Conservation (phyloP, 2,888 invertebrate genomes). For the Metopia argyrocephala region DNA sequence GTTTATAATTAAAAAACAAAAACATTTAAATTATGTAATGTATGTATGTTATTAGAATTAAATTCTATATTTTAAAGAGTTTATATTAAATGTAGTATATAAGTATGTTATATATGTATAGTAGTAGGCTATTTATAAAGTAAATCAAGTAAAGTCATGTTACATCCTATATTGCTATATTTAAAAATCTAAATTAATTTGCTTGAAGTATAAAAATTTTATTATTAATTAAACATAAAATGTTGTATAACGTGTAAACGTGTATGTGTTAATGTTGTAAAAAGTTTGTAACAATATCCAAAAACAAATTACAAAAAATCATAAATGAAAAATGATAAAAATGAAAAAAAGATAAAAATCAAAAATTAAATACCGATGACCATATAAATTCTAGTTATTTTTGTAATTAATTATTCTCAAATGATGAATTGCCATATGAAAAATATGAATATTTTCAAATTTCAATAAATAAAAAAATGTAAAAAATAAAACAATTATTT, state of each 20-base stretch:
- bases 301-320: conserved; percentile 14
- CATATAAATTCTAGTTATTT: conserved; percentile 61
- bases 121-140: conserved; percentile 6
- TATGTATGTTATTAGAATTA: conserved; percentile 13
- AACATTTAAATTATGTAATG: background rate
- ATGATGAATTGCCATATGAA: conserved; percentile 64
- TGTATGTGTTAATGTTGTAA: conserved; percentile 50
- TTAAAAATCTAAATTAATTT: background rate
- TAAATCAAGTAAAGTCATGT: background rate
- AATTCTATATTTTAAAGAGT: conserved; percentile 14
- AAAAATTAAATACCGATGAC: conserved; percentile 35
- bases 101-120: conserved; percentile 27
- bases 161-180: conserved; percentile 28
- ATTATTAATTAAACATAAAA: conserved; percentile 3
- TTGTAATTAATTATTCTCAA: conserved; percentile 61
- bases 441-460: conserved; percentile 57
- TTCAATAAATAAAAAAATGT: conserved; percentile 55
- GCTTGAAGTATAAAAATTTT: conserved; percentile 40
- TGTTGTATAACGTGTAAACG: conserved; percentile 37
- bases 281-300: conserved; percentile 37
- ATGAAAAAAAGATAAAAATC: no score
- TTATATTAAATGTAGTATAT: conserved; percentile 20
- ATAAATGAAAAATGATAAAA: no score
- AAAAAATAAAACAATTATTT: no score
- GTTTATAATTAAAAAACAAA: conserved; percentile 3